Evolutionary conservation across 1,140 invertebrate species (phyloP).

Genomic region (Saxidomus purpurata): DNA sequence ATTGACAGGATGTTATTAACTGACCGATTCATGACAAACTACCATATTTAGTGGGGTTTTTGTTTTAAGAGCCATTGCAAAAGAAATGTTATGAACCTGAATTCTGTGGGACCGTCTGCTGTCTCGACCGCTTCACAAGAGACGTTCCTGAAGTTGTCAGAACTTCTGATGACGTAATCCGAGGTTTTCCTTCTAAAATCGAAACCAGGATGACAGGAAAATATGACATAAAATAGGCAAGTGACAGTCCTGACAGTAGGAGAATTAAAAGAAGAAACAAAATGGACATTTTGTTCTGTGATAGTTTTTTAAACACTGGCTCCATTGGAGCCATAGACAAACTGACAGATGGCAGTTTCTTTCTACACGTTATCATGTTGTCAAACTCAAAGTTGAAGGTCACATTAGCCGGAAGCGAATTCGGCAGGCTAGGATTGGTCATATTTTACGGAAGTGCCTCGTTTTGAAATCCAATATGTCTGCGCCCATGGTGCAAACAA

Average conservation of each 20-base stretch:
- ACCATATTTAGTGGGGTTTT: too few relatives aligned
- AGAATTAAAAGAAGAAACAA: conserved; percentile 69
- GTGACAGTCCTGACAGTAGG: conserved; percentile 67
- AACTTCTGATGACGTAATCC: conserved; percentile 47
- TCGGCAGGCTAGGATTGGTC: conserved; percentile 73
- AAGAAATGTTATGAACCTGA: conserved; percentile 55
- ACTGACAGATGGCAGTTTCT: conserved; percentile 10
- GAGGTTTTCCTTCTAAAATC: conserved; percentile 58
- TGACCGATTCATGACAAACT: too few relatives aligned
- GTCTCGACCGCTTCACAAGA: conserved; percentile 70
- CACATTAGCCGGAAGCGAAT: conserved; percentile 59
- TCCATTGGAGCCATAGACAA: neutral
- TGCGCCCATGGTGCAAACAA: conserved; percentile 61
- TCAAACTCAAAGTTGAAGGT: conserved; percentile 57
- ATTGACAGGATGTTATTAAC: too few relatives aligned
- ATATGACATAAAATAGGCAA: conserved; percentile 72
- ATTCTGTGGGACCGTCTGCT: conserved; percentile 68
- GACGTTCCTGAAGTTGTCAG: conserved; percentile 70
- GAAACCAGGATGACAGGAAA: conserved; percentile 67
- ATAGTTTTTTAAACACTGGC: neutral
- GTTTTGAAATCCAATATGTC: conserved; percentile 63
- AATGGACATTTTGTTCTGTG: conserved; percentile 57
- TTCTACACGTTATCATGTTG: conserved; percentile 49
- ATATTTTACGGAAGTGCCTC: conserved; percentile 50
- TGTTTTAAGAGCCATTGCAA: too few relatives aligned